Base-by-base conservation (phyloP, 2,888 invertebrate species). In the Cepaea hortensis region DNA sequence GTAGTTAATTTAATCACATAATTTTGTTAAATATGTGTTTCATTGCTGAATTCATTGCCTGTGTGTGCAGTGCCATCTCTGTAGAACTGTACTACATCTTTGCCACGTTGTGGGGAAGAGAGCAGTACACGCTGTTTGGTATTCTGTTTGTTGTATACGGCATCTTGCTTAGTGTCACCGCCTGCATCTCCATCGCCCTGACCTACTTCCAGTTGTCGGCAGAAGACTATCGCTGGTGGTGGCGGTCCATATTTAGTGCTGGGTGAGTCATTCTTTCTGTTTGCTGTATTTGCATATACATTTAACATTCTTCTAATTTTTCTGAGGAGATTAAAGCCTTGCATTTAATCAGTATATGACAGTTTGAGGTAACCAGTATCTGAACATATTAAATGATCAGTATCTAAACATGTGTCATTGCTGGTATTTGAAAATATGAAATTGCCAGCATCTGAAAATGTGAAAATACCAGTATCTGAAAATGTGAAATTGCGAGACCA, bases 201-300 rank as follows among this genome's bases (percentile, higher is more conserved):
- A 95, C 95, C 87, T 95, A 95, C 93, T 95, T 95, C 91, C 95
- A 95, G 91, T 92, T 95, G 85, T 94, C 95, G 13, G 94, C 95
- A 0, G 95, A 95, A 91, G 95, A 95, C 91, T 95, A 95, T 91
- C 91, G 95, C 70, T 95, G 95, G 95, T 95, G 95, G 95, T 95
- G 95, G 95, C 91, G 95, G 85, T 95, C 95, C 76, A 93, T 95
- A 80, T 94, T 95, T 90, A 95, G 94, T 91, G 95, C 95, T 68
- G 95, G 95, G 95, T 95, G 23, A 80, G 82, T 81, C 55, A 65
- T 48, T 15, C 6, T 68, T 68, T 68, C 11, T 20, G 5, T 68
- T 7, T 68, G 68, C 55, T 55, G 6, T 55, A 9, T 55, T 55
- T 9, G 11, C 11, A 55, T 55, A 55, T 55, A 55, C 6, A 55